Base-by-base conservation (phyloP, 2,797 vertebrate genomes). In the Uromys caudimaculatus region DNA sequence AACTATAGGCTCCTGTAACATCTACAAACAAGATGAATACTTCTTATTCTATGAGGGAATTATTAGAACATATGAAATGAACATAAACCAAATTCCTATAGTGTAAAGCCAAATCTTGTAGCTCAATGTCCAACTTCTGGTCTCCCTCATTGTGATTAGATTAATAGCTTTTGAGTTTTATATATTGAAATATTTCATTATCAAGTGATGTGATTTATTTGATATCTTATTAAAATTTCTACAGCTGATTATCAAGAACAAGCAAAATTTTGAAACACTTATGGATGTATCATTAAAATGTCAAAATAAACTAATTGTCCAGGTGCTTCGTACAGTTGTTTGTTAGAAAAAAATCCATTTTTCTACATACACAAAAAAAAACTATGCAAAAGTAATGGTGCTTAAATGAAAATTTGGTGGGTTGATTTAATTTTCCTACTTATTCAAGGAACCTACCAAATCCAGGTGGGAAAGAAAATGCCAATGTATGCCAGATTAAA, bases 401-500 rank as follows among this genome's bases (percentile, higher is more conserved):
- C 29, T 90, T 73, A 91, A 94, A 89, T 78, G 17, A 90, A 94
- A 93, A 73, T 84, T 75, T 71, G 19, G 69, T 89, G 11, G 4
- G 9, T 88, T 92, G 71, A 92, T 88, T 97, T 97, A 95, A 96
- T 95, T 94, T 41, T 94, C 91, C 60, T 60, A 86, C 23, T 91
- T 85, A 69, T 44, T 90, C 52, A 86, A 93, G 78, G 14, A 97
- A 90, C n/a, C 95, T 96, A 86, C 78, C 73, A 97, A 94, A 64
- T 97, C 67, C 62, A 96, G 89, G 93, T 97, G 52, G 97, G 82
- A 98, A 97, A 64, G 78, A 93, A 71, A 97, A 96, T 92, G 90
- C n/a, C n/a, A 52, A 17, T 73, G 60, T 88, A 95, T 96, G 88
- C 76, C 89, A 98, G 95, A 96, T 98, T 54, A 98, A 97, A 98